Evolutionary conservation across 2,797 vertebrate genomes (phyloP), one percentile per base, ranked within the genome.

Genomic region (Parotocinclus haroldoi): DNA sequence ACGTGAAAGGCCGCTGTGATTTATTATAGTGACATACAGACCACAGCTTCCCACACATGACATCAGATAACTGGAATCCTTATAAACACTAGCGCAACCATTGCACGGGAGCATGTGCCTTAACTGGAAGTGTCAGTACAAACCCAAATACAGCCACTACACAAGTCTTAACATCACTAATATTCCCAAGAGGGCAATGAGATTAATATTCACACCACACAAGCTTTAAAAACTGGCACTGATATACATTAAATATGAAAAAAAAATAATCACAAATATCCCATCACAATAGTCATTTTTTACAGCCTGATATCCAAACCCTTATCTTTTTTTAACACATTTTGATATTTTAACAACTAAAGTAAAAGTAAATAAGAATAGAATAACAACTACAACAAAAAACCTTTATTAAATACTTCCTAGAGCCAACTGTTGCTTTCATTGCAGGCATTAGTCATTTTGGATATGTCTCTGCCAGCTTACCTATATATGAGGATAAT

Each of bases 121-220:
- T 45, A 53, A 63, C 60, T 48, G 59, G 53, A 74, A 63, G 63
- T 63, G 75, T 81, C 79, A 79, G 79, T 77, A 72, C 66, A 68
- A 78, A 76, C 74, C 64, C 76, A 72, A 76, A 75, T 71, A 79
- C 78, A 79, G 73, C 70, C 66, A 48, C 58, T 68, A 60, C 14
- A 44, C 71, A 66, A 73, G 68, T 59, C 65, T n/a, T 73, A 74
- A 66, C 75, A 63, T 79, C 74, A 61, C 59, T 75, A 70, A 73
- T 58, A 70, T 51, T 40, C 72, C 66, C 74, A n/a, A n/a, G n/a
- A n/a, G n/a, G n/a, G n/a, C n/a, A n/a, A n/a, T n/a, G n/a, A n/a
- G n/a, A n/a, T n/a, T n/a, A n/a, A n/a, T n/a, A n/a, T n/a, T n/a
- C 67, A 74, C 67, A 51, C 57, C 75, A 74, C 39, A 37, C 52